Base-by-base conservation (phyloP, 1,140 invertebrate species). In the Drosophila lini region DNA sequence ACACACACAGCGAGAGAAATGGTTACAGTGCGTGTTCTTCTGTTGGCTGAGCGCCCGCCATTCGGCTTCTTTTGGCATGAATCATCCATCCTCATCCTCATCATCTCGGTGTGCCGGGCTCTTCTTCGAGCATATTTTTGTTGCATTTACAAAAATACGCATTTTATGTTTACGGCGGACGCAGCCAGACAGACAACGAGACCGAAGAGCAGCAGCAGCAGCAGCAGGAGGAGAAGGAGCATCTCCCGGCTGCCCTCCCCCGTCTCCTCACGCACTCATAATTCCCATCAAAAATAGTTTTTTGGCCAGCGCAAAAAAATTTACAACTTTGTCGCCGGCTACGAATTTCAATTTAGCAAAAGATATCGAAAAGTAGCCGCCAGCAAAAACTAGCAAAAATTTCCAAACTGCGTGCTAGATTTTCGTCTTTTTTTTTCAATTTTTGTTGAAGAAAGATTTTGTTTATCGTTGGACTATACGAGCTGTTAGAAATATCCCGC, bases 141-240 rank as follows among this genome's bases (percentile, higher is more conserved):
- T 78, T 84, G 86, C 80, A 88, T 74, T 89, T 88, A 76, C 79
- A 83, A 84, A 91, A 91, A 91, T 91, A 91, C 77, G 73, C 68
- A 84, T 91, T 91, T 91, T 81, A 89, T 91, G 88, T 91, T 91
- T 91, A 91, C 88, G 88, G 74, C 80, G 58, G 10, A 52, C 48
- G 48, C 48, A 22, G 62, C 22, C 57, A 78, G 59, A 78, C 57
- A 61, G 42, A 55, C 48, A 38, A 55, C 52, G 34, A 55, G 52
- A 38, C 52, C 52, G 32, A 36, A 48, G 48, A 65, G n/a, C 32
- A 42, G 19, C 19, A 19, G 19, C 19, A 19, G 15, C 15, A 25
- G 32, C 34, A 61, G 32, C 45, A 53, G 34, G 55, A 68, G 15
- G 36, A 44, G 22, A 3, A 28, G 28, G 8, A 32, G 34, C 47